A percentile compares a stretch with the other conserved stretches of the same genome.
phyloP scores from a whole-genome alignment of 2,797 vertebrate genomes.

The Pelochelys cantorii region DNA sequence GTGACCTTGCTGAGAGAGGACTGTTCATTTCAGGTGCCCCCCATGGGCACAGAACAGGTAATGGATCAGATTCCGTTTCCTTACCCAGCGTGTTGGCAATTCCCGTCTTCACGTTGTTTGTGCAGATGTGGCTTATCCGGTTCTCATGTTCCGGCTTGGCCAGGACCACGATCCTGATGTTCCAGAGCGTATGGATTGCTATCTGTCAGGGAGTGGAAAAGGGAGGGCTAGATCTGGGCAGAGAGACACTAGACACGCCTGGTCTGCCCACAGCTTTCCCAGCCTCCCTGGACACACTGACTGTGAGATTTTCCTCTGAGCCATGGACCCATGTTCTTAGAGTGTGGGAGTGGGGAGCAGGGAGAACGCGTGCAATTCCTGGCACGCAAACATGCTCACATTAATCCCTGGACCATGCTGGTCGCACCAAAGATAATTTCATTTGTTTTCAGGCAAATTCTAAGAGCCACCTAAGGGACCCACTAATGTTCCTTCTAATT shows the following conservation, averaged over 20 bases:
- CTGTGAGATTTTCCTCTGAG: neutral
- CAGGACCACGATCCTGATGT: constrained; percentile 93
- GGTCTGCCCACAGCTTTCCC: neutral
- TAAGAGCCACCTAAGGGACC: neutral
- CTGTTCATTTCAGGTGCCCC: neutral
- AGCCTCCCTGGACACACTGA: neutral
- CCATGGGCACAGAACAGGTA: neutral
- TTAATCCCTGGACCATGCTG: neutral
- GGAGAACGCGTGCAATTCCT: constrained; percentile 20
- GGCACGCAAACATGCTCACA: neutral
- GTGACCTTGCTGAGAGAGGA: neutral
- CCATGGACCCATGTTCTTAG: neutral
- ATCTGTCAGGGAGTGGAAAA: constrained; percentile 81
- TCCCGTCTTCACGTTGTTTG: constrained; percentile 95
- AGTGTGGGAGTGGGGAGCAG: constrained; percentile 8
- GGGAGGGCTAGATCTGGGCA: neutral
- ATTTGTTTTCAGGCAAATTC: neutral
- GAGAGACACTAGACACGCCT: neutral
- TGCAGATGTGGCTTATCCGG: constrained; percentile 95
- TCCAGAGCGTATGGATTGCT: constrained; percentile 96
- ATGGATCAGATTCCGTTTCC: neutral
- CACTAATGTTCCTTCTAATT: too few relatives aligned
- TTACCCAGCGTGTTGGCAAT: constrained; percentile 97
- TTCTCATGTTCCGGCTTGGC: constrained; percentile 97
- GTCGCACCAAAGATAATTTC: constrained; percentile 20